Evolutionary conservation across 2,888 invertebrate species (phyloP).

Genomic region (Stegophylla sp.): DNA sequence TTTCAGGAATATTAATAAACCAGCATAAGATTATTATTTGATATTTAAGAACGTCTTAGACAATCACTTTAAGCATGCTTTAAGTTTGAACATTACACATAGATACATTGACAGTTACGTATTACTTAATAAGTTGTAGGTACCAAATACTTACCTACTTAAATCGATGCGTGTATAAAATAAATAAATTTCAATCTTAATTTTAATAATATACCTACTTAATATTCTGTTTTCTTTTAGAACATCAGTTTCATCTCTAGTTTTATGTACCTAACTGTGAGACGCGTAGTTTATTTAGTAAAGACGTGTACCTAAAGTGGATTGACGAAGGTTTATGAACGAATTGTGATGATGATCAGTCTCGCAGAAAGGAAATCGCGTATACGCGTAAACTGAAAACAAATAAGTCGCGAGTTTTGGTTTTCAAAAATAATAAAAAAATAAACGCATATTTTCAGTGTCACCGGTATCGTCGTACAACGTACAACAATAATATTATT

Average conservation of each 20-base stretch:
- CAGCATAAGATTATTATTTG: background rate
- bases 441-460: background rate
- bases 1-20: background rate
- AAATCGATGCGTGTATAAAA: too few relatives aligned
- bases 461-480: background rate
- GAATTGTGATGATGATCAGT: conserved; percentile 33
- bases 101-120: too few relatives aligned
- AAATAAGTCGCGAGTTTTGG: background rate
- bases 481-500: background rate
- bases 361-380: conserved; percentile 35
- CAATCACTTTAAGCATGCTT: background rate
- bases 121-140: too few relatives aligned
- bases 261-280: too few relatives aligned
- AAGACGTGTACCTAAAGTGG: too few relatives aligned
- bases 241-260: conserved; percentile 16
- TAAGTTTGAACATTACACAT: background rate
- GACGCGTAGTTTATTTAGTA: conserved; percentile 4
- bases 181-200: too few relatives aligned
- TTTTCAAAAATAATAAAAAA: conserved; percentile 3
- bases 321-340: conserved; percentile 4
- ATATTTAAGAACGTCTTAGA: background rate
- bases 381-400: conserved; percentile 14
- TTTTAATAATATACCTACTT: too few relatives aligned
- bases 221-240: background rate
- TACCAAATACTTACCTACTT: too few relatives aligned